These are phyloP conservation scores for Bombus superbus DNA, from an alignment of 1,140 invertebrate genomes.

Conservation along the genomic window DNA sequence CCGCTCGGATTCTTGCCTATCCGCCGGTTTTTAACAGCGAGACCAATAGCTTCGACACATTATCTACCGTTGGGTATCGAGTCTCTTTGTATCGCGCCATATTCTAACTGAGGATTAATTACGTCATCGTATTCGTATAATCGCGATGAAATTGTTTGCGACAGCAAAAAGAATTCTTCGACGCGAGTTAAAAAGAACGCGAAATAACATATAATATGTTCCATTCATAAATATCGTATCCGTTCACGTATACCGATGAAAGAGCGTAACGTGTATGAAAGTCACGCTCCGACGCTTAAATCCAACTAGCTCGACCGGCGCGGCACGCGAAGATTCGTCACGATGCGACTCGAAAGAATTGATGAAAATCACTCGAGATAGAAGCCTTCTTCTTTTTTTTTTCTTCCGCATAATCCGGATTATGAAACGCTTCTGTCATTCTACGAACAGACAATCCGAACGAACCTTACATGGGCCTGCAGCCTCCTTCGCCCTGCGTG, in stretches of 20 bases:
- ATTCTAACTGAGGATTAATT: background rate
- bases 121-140: no score
- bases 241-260: background rate
- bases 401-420: conserved; percentile 12
- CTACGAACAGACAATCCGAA: conserved; percentile 91
- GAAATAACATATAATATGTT: background rate
- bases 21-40: no score
- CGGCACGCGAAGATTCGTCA: background rate
- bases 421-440: conserved; percentile 27
- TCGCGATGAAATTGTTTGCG: background rate
- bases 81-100: background rate
- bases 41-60: no score
- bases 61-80: background rate
- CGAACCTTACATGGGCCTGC: conserved; percentile 90
- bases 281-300: background rate
- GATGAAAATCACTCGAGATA: background rate
- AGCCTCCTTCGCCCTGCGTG: conserved; percentile 88
- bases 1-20: no score
- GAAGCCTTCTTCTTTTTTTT: no score
- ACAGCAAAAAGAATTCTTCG: background rate
- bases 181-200: background rate
- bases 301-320: background rate
- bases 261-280: background rate
- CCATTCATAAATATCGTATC: background rate
- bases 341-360: background rate